phyloP scores from a whole-genome alignment of 2,888 invertebrate genomes.

The Napeogenes sylphis region DNA sequence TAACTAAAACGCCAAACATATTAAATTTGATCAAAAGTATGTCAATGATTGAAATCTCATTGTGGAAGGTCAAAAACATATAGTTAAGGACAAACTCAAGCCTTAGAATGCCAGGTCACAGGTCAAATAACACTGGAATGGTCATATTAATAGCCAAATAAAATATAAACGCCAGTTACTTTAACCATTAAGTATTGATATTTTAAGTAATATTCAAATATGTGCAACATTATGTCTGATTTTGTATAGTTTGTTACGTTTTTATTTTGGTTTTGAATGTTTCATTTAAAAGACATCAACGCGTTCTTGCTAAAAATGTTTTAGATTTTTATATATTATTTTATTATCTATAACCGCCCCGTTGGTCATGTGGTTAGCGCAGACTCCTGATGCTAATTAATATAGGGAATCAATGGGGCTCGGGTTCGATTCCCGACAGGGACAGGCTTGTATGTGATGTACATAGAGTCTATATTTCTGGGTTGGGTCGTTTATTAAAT shows the following conservation, averaged over 20 bases:
- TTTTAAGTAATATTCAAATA: too few relatives aligned
- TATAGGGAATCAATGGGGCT: background rate
- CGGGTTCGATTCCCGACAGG: too few relatives aligned
- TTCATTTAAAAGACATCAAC: slow-evolving; percentile 3
- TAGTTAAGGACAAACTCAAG: slow-evolving; percentile 21
- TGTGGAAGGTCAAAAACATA: slow-evolving; percentile 11
- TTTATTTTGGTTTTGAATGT: background rate
- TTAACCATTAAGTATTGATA: too few relatives aligned
- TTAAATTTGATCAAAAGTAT: slow-evolving; percentile 8
- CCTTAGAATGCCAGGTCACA: slow-evolving; percentile 11
- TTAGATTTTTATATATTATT: background rate
- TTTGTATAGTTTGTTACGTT: too few relatives aligned
- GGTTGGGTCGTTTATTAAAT: too few relatives aligned
- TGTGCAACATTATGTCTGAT: too few relatives aligned
- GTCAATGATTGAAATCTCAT: slow-evolving; percentile 21
- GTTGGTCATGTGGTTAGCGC: too few relatives aligned
- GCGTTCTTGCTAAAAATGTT: background rate
- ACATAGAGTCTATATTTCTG: too few relatives aligned
- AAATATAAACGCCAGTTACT: background rate
- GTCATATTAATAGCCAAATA: background rate
- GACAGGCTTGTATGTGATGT: too few relatives aligned
- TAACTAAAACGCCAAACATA: background rate
- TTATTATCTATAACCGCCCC: too few relatives aligned
- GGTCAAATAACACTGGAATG: background rate
- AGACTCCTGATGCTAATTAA: background rate